phyloP scores from a whole-genome alignment of 2,888 invertebrate species.

The Coelogynopora nodosa region DNA sequence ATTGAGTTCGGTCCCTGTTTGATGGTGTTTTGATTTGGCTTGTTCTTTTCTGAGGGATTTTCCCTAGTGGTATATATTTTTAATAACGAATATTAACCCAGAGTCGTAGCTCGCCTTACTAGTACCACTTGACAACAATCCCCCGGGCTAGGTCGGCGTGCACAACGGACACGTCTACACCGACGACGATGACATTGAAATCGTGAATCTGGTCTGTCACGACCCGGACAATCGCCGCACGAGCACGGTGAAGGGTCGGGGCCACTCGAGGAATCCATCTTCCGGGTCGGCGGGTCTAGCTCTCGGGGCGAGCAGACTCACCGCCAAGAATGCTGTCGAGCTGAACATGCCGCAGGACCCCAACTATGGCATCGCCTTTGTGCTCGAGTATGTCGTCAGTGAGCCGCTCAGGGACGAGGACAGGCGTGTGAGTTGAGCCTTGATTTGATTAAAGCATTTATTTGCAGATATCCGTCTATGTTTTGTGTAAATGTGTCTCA shows the following conservation, averaged over 20 bases:
- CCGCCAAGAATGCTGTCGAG: slow-evolving; percentile 25
- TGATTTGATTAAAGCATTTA: too few species aligned
- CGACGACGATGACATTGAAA: slow-evolving; percentile 54
- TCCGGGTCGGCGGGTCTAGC: background rate
- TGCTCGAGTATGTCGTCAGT: slow-evolving; percentile 58
- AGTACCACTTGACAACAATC: too few species aligned
- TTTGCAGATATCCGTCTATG: too few species aligned
- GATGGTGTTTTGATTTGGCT: too few species aligned
- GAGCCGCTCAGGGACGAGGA: slow-evolving; percentile 56
- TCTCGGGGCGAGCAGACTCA: background rate
- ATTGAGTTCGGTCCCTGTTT: too few species aligned
- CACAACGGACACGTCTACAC: slow-evolving; percentile 64
- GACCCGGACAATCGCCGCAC: slow-evolving; percentile 8
- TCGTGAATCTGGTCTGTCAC: background rate
- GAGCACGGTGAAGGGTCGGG: background rate
- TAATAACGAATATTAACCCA: too few species aligned
- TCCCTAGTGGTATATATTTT: too few species aligned
- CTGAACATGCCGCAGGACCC: slow-evolving; percentile 56
- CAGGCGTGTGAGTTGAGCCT: slow-evolving; percentile 54
- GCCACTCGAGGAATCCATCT: background rate
- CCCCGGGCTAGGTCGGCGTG: slow-evolving; percentile 60
- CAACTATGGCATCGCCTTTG: slow-evolving; percentile 57
- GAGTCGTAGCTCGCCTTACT: too few species aligned
- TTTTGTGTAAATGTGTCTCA: too few species aligned
- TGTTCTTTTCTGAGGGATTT: too few species aligned